Percentiles rank a stretch among this genome's conserved stretches.
These are phyloP conservation scores for Catharus minimus DNA, from an alignment of 2,113 vertebrate genomes.

Conservation along the genomic window DNA sequence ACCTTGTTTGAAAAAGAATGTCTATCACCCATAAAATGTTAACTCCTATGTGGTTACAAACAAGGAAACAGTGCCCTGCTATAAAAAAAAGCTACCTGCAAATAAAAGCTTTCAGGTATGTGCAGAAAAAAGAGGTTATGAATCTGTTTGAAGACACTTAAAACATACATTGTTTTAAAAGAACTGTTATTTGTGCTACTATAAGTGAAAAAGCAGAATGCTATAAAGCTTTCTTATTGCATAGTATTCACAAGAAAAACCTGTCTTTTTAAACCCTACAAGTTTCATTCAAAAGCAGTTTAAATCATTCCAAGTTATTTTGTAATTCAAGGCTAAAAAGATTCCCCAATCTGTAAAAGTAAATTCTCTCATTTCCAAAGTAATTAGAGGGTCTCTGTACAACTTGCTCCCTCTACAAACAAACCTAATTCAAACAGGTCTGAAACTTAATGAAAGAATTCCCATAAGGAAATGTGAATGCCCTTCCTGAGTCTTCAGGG, in stretches of 20 bases:
- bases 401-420: background rate
- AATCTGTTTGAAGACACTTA: conserved; percentile 10
- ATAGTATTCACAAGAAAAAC: background rate
- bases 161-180: background rate
- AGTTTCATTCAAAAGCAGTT: background rate
- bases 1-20: conserved; percentile 47
- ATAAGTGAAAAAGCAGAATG: background rate
- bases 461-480: background rate
- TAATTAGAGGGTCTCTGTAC: background rate
- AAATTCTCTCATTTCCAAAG: background rate
- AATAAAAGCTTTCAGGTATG: conserved; percentile 47
- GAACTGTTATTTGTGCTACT: background rate
- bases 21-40: conserved; percentile 58
- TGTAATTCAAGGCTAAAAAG: background rate
- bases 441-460: background rate
- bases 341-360: background rate
- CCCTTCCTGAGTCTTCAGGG: background rate
- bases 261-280: background rate
- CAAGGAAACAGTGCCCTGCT: conserved; percentile 44
- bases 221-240: background rate
- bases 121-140: background rate
- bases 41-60: conserved; percentile 65
- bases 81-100: background rate
- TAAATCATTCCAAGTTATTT: background rate
- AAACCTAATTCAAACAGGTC: background rate